Evolutionary conservation across 2,888 invertebrate genomes (phyloP).

Genomic region (Lochmaea capreae): DNA sequence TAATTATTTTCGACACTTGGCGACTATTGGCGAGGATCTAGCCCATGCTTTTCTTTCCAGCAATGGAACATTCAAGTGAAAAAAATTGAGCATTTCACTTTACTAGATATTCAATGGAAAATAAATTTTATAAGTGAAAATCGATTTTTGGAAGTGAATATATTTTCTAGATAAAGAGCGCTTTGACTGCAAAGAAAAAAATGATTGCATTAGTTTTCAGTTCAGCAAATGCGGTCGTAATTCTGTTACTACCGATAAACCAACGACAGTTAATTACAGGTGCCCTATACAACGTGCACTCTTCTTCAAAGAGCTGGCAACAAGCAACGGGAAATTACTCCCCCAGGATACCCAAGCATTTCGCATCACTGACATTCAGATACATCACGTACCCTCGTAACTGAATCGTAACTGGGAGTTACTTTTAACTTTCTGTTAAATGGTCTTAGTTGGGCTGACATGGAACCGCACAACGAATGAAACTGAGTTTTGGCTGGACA

Average conservation of each 20-base stretch:
- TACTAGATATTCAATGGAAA: too few relatives aligned
- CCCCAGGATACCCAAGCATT: slow-evolving; percentile 39
- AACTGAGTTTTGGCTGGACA: slow-evolving; percentile 13
- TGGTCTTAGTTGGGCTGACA: slow-evolving; percentile 48
- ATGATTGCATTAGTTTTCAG: background rate
- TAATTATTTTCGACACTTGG: too few relatives aligned
- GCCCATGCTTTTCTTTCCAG: too few relatives aligned
- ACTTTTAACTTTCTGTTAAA: slow-evolving; percentile 55
- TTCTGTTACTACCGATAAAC: slow-evolving; percentile 15
- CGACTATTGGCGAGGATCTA: too few relatives aligned
- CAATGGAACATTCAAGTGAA: too few relatives aligned
- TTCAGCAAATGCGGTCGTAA: background rate
- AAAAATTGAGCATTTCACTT: too few relatives aligned
- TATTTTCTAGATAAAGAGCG: too few relatives aligned
- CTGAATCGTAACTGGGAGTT: slow-evolving; percentile 50
- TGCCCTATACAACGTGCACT: slow-evolving; percentile 18
- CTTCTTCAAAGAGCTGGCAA: slow-evolving; percentile 20
- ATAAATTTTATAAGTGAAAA: too few relatives aligned
- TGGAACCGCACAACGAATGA: slow-evolving; percentile 18
- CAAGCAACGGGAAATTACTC: slow-evolving; percentile 35
- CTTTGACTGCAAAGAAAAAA: background rate
- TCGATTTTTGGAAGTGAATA: too few relatives aligned
- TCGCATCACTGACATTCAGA: slow-evolving; percentile 51
- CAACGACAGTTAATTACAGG: slow-evolving; percentile 29
- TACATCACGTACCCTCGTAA: slow-evolving; percentile 51